Percentiles rank a stretch among this genome's conserved stretches.
Conservation (phyloP, 2,797 vertebrate species). For the Mionectes olivaceus region DNA sequence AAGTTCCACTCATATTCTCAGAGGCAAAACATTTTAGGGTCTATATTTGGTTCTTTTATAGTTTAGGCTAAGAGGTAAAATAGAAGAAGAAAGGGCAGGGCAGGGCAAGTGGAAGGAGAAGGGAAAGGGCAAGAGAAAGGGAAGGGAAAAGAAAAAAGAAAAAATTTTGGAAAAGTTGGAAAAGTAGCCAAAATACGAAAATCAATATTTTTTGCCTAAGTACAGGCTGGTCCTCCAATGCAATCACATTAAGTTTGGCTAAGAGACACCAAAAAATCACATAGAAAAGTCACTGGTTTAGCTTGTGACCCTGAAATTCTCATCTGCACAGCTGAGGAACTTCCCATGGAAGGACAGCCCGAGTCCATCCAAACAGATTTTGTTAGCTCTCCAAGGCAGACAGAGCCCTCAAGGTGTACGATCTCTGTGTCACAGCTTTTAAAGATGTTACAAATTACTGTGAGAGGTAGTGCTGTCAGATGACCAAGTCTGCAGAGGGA, state of each 20-base stretch:
- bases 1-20: not conserved
- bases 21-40: not conserved
- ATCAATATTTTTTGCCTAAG: not conserved
- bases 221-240: not conserved
- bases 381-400: not conserved
- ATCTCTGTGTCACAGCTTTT: not conserved
- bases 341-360: not conserved
- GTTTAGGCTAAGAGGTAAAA: not conserved
- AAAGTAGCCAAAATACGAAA: not conserved
- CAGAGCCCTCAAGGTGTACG: not conserved
- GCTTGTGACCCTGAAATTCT: not conserved
- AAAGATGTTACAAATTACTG: not conserved
- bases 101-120: no score
- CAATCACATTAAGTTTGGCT: not conserved
- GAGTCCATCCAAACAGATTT: not conserved
- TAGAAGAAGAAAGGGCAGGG: not conserved
- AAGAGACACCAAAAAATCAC: not conserved
- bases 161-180: not conserved
- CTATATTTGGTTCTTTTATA: not conserved
- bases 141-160: not conserved
- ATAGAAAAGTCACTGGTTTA: not conserved
- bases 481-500: not conserved
- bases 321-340: not conserved
- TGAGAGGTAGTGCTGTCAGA: not conserved
- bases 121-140: no score